Evolutionary conservation across 2,113 vertebrate genomes (phyloP), one percentile per base, ranked within the genome.

Genomic region (Gracilinanus agilis): DNA sequence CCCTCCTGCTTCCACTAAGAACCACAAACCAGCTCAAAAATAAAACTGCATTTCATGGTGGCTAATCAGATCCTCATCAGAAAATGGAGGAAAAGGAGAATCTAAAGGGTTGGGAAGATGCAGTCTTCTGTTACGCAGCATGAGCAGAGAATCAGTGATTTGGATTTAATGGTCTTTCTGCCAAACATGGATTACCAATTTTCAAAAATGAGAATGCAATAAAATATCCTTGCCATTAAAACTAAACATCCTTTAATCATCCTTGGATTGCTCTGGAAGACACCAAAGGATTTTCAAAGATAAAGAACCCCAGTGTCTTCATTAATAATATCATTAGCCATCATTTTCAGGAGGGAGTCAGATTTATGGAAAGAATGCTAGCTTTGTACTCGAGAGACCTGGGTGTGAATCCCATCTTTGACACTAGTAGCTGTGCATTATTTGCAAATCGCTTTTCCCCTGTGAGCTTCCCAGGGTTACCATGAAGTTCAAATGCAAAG

Each of bases 11-110:
- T 96, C 44, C 44, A n/a, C 92, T 61, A 24, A 29, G 19, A 23
- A 56, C 93, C 92, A 96, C 90, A 91, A 94, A 12, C 27, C 90
- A 55, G 44, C 44, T 91, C 44, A 12, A 6, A 56, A 13, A 24
- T 24, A 24, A 95, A 44, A 27, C 56, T 61, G 25, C 27, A n/a
- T 61, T 61, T 27, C 56, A 11, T 58, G 56, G 56, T 58, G 27
- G 25, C 56, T 58, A 29, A 61, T 29, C 23, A 24, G 55, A 55
- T 24, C 55, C 21, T 55, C 23, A 55, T 55, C 56, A 61, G 25
- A 61, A 94, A 54, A 16, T 25, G 75, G 34, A 55, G 1, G 10
- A 24, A 21, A 1, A 49, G 7, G 53, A 1, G 25, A 94, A 9
- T 55, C 55, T n/a, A n/a, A 55, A 55, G 55, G 55, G 55, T 3